Conservation (phyloP, 2,888 invertebrate genomes). For the Eremobia ochroleuca region DNA sequence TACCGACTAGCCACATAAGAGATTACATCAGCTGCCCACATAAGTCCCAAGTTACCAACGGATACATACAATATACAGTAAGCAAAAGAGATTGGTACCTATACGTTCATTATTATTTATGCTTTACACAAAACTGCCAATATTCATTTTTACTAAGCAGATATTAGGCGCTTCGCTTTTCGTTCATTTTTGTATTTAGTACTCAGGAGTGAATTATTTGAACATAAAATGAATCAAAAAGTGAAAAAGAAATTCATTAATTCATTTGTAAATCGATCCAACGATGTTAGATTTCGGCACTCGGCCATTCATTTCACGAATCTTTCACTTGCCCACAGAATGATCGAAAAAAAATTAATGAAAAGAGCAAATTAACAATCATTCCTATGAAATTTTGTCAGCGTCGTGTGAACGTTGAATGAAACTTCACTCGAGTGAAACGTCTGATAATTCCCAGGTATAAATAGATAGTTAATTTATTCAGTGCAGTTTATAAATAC, state of each 20-base stretch:
- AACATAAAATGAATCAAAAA: neutral
- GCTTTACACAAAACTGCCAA: neutral
- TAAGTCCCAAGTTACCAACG: slow-evolving; percentile 44
- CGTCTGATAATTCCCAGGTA: neutral
- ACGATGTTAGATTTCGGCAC: neutral
- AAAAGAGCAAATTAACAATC: too few species aligned
- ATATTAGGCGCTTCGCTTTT: neutral
- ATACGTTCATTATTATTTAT: neutral
- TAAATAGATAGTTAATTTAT: neutral
- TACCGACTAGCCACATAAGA: slow-evolving; percentile 74
- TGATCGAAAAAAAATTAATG: neutral
- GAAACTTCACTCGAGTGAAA: neutral
- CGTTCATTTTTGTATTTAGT: neutral
- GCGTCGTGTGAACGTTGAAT: neutral
- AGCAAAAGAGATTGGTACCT: slow-evolving; percentile 21
- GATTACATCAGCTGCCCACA: slow-evolving; percentile 78
- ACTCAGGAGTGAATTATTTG: neutral
- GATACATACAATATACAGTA: slow-evolving; percentile 49
- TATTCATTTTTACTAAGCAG: neutral
- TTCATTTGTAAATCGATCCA: neutral
- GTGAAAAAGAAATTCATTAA: neutral
- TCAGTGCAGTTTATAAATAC: neutral
- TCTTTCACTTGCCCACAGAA: too few species aligned
- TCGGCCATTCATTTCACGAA: neutral
- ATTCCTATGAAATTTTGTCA: neutral